A percentile compares a stretch with the other conserved stretches of the same genome.
Conservation (phyloP, 2,113 vertebrate species). For the Pan paniscus region DNA sequence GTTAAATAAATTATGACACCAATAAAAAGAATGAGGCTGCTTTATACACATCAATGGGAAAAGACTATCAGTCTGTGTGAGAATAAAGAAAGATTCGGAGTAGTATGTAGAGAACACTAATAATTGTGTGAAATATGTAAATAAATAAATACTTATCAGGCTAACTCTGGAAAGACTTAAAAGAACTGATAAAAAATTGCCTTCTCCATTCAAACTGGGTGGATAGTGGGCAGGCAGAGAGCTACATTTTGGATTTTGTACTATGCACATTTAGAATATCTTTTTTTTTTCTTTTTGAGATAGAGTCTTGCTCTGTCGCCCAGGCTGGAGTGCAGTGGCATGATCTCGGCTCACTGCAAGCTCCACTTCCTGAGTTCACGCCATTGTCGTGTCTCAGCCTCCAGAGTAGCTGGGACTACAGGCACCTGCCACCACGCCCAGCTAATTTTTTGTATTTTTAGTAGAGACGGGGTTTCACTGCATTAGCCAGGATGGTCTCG, state of each 20-base stretch:
- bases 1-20: background rate
- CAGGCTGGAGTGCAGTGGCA: too few relatives aligned
- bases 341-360: too few relatives aligned
- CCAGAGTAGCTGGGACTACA: too few relatives aligned
- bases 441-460: too few relatives aligned
- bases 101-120: background rate
- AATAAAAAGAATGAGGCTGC: background rate
- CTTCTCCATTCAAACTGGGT: background rate
- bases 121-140: background rate
- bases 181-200: background rate
- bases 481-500: too few relatives aligned
- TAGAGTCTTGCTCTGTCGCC: accelerated
- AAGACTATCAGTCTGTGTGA: background rate
- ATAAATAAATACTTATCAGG: background rate
- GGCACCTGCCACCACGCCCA: too few relatives aligned
- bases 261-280: background rate
- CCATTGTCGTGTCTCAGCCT: too few relatives aligned
- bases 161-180: background rate
- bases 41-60: background rate
- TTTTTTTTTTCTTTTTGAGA: too few relatives aligned
- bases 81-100: background rate
- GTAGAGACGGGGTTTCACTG: too few relatives aligned
- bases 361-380: too few relatives aligned
- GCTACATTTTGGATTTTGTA: background rate
- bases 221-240: background rate